phyloP scores from a whole-genome alignment of 2,113 vertebrate genomes.

The Machaerirhynchus nigripectus region DNA sequence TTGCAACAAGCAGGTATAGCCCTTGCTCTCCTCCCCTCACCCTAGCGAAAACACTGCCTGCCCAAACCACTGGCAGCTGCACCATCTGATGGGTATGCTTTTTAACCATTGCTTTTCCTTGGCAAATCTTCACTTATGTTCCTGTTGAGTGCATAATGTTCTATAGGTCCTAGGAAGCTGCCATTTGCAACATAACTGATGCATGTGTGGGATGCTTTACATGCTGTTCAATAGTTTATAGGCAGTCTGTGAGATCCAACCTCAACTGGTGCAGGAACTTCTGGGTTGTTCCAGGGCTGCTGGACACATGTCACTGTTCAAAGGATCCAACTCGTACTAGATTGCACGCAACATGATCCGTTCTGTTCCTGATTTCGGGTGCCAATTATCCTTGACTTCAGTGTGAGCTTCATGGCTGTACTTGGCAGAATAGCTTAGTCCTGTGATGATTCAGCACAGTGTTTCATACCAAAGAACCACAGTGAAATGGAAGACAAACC shows the following conservation, averaged over 20 bases:
- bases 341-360: background rate
- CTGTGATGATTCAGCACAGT: background rate
- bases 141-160: background rate
- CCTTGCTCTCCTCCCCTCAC: background rate
- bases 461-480: background rate
- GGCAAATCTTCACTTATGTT: background rate
- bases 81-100: background rate
- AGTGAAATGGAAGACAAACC: background rate
- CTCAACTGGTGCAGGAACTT: background rate
- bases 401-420: conserved; percentile 12
- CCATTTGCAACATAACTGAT: background rate
- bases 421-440: conserved; percentile 19
- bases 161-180: conserved; percentile 7
- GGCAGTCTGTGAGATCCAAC: background rate
- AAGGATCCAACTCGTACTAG: background rate
- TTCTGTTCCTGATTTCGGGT: background rate
- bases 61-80: background rate
- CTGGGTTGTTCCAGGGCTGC: conserved; percentile 7
- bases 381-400: conserved; percentile 33
- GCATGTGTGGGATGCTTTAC: background rate
- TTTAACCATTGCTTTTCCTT: background rate
- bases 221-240: background rate
- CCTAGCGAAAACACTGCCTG: background rate
- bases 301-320: conserved; percentile 1
- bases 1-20: background rate